A percentile compares a stretch with the other conserved stretches of the same genome.
These are phyloP conservation scores for Anolis carolinensis DNA, from an alignment of 2,113 vertebrate species.

Conservation along the genomic window DNA sequence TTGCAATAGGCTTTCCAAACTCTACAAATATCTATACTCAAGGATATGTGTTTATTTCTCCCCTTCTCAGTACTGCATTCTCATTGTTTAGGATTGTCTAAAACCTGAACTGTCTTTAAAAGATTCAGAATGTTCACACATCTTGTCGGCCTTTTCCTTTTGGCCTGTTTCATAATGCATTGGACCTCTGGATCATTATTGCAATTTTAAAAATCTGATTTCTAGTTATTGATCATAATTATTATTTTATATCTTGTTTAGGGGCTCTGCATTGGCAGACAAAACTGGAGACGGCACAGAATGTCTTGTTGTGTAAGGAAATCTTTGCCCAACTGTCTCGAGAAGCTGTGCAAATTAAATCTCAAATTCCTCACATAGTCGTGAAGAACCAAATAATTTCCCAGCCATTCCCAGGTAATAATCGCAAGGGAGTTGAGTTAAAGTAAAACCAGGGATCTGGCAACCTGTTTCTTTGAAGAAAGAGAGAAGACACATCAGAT, in stretches of 20 bases:
- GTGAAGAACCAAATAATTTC: slow-evolving; percentile 99
- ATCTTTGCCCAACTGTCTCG: slow-evolving; percentile 97
- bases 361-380: slow-evolving; percentile 97
- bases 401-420: slow-evolving; percentile 94
- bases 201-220: background rate
- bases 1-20: too few relatives aligned
- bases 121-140: background rate
- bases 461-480: background rate
- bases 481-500: too few relatives aligned
- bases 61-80: background rate
- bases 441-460: background rate
- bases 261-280: slow-evolving; percentile 92
- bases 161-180: background rate
- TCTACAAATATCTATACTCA: background rate
- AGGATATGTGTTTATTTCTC: background rate
- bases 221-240: background rate
- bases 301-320: slow-evolving; percentile 96
- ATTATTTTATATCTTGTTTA: slow-evolving; percentile 62
- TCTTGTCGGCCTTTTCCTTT: background rate
- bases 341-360: slow-evolving; percentile 98
- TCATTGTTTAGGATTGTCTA: background rate
- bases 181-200: background rate
- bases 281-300: slow-evolving; percentile 94
- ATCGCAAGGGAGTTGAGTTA: background rate
- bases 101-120: background rate